Conservation (phyloP, 2,797 vertebrate genomes). For the Leptoclinus maculatus region DNA sequence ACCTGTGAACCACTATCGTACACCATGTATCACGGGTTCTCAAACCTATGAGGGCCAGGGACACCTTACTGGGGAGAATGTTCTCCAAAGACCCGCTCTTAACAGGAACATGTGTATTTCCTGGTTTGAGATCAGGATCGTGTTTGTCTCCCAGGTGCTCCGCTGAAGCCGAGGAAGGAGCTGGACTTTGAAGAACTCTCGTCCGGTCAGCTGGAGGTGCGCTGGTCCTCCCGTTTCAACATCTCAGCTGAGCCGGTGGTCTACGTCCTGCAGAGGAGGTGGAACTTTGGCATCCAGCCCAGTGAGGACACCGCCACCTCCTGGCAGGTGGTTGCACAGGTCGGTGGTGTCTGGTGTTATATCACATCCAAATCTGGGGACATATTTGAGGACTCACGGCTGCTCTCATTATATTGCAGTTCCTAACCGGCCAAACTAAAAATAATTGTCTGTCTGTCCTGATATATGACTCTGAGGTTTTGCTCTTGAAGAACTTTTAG, state of each 20-base stretch:
- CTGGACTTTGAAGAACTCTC: constrained; percentile 86
- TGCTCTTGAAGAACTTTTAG: too few relatives aligned
- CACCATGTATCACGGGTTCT: too few relatives aligned
- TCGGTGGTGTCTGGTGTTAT: constrained; percentile 47
- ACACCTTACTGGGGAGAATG: too few relatives aligned
- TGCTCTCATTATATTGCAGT: background rate
- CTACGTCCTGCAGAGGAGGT: constrained; percentile 90
- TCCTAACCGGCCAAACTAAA: background rate
- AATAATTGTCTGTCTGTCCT: too few relatives aligned
- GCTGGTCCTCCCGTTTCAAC: constrained; percentile 93
- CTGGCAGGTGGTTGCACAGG: constrained; percentile 92
- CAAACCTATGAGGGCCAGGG: too few relatives aligned
- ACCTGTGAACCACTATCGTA: too few relatives aligned
- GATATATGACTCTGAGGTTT: too few relatives aligned
- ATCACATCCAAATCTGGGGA: background rate
- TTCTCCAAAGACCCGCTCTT: too few relatives aligned
- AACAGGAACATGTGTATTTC: background rate
- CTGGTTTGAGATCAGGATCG: background rate
- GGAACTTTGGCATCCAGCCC: constrained; percentile 94
- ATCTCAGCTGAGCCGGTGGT: constrained; percentile 92
- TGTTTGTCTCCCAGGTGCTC: constrained; percentile 82
- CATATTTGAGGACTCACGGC: too few relatives aligned
- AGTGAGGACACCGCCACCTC: constrained; percentile 90
- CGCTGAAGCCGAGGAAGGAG: constrained; percentile 92
- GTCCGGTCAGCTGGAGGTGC: constrained; percentile 87